phyloP scores from a whole-genome alignment of 35 echinoderm and acorn worm genomes.

The Hemicentrotus pulcherrimus region DNA sequence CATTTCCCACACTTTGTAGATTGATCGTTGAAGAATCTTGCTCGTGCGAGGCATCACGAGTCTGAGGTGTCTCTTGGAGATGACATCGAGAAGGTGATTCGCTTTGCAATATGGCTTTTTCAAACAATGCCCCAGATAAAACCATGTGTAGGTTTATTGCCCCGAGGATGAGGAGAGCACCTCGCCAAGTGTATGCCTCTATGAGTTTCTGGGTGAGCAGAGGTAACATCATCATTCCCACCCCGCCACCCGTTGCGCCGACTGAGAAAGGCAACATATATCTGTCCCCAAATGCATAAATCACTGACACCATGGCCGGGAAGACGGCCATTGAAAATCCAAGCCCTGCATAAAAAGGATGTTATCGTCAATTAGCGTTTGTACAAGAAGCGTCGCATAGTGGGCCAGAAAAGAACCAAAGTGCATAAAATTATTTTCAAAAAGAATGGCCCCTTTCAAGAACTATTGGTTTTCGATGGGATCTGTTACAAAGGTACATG shows the following conservation, averaged over 20 bases:
- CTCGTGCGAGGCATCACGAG: neutral
- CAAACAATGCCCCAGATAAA: neutral
- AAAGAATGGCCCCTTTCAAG: no score
- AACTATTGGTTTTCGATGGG: no score
- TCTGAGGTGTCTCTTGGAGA: neutral
- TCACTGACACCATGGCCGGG: neutral
- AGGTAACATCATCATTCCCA: neutral
- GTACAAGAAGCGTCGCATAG: no score
- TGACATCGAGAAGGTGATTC: neutral
- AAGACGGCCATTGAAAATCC: neutral
- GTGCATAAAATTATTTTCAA: no score
- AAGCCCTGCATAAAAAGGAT: neutral
- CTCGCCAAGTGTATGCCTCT: neutral
- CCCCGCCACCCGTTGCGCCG: neutral
- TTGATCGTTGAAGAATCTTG: neutral
- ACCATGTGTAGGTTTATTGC: neutral
- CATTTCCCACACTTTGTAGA: neutral
- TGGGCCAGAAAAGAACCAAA: no score
- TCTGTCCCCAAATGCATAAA: neutral
- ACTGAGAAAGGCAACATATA: neutral
- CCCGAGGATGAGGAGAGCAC: neutral
- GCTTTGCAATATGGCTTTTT: neutral
- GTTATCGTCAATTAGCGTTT: no score
- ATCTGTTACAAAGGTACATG: no score
- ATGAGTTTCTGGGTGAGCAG: neutral